A percentile compares a stretch with the other conserved stretches of the same genome.
These are phyloP conservation scores for Halcyon smyrnensis DNA, from an alignment of 2,797 vertebrate species.

Conservation along the genomic window DNA sequence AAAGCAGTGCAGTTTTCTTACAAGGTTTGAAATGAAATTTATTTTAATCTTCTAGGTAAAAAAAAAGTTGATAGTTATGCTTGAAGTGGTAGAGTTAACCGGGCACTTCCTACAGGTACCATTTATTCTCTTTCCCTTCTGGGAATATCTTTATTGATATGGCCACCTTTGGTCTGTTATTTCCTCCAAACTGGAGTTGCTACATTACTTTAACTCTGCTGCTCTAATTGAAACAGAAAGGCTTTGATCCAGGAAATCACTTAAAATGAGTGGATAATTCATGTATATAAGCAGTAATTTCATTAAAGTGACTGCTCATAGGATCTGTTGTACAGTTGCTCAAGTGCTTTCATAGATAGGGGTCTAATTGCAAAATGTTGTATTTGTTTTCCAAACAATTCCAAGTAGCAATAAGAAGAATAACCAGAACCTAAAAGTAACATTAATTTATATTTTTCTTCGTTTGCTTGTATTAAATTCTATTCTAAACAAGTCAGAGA, in stretches of 20 bases:
- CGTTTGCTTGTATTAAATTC: background rate
- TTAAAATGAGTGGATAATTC: slow-evolving; percentile 53
- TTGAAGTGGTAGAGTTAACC: background rate
- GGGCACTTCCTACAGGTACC: background rate
- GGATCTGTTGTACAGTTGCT: background rate
- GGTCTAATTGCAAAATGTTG: background rate
- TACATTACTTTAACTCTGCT: background rate
- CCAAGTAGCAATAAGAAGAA: background rate
- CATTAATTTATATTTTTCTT: background rate
- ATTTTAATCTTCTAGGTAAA: background rate
- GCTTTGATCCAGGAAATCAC: slow-evolving; percentile 42
- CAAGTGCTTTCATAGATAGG: slow-evolving; percentile 12
- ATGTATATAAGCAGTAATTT: slow-evolving; percentile 42
- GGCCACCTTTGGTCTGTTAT: background rate
- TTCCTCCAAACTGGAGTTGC: background rate
- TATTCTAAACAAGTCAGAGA: background rate
- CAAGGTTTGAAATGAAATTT: background rate
- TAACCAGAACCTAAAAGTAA: background rate
- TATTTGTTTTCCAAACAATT: slow-evolving; percentile 42
- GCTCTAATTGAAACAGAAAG: slow-evolving; percentile 33
- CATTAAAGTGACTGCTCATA: slow-evolving; percentile 28
- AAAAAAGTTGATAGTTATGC: background rate
- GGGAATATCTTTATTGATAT: background rate
- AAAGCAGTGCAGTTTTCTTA: background rate
- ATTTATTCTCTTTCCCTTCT: background rate